phyloP scores from a whole-genome alignment of 2,113 vertebrate species.

The Anseranas semipalmata region DNA sequence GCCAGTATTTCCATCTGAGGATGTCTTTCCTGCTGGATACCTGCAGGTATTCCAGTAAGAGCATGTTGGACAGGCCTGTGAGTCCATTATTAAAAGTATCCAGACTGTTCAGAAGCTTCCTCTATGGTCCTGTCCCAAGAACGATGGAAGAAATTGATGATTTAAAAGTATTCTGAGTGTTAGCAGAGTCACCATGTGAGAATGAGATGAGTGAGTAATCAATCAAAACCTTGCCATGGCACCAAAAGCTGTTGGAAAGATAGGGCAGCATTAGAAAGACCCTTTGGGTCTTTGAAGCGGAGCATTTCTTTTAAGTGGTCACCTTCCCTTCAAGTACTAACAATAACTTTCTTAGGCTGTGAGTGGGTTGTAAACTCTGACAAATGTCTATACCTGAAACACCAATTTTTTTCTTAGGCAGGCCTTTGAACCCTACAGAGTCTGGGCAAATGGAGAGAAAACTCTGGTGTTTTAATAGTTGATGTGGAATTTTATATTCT shows the following conservation, averaged over 20 bases:
- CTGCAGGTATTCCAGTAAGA: neutral
- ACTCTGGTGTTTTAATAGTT: neutral
- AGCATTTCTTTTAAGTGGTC: conserved; percentile 6
- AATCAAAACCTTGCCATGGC: conserved; percentile 14
- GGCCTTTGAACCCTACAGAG: neutral
- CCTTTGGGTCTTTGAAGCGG: conserved; percentile 5
- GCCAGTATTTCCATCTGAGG: neutral
- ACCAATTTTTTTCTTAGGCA: neutral
- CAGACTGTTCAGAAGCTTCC: neutral
- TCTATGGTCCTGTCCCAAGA: neutral
- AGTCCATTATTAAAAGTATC: neutral
- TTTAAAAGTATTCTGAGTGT: conserved; percentile 10
- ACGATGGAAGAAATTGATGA: neutral
- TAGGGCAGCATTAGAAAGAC: neutral
- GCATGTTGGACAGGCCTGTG: neutral
- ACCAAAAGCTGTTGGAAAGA: conserved; percentile 17
- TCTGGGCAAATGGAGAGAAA: neutral
- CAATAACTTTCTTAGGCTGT: neutral
- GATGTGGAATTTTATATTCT: neutral
- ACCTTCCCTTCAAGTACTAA: conserved; percentile 26
- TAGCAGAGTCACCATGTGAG: conserved; percentile 12
- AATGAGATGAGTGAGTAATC: conserved; percentile 21
- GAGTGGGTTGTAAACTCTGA: neutral
- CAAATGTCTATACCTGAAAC: neutral
- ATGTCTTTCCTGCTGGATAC: neutral